Evolutionary conservation across 2,888 invertebrate species (phyloP).

Genomic region (Erynnis tages): DNA sequence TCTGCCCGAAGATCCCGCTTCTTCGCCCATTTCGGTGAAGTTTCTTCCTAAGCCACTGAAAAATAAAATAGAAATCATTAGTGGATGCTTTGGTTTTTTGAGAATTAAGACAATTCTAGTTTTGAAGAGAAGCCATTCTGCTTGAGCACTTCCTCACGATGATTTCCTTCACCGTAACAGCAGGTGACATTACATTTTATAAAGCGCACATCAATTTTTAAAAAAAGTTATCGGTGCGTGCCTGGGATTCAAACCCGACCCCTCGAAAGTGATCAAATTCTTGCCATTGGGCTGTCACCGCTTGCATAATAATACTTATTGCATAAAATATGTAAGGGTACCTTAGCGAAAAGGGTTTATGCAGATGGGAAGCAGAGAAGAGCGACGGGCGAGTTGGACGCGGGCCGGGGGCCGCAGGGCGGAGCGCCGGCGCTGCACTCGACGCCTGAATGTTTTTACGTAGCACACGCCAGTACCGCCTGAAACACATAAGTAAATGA

Average conservation of each 20-base stretch:
- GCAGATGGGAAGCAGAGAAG: slow-evolving; percentile 84
- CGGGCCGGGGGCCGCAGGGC: slow-evolving; percentile 69
- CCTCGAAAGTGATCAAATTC: too few species aligned
- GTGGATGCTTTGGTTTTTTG: background rate
- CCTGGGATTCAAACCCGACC: too few species aligned
- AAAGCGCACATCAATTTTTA: too few species aligned
- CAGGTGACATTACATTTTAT: too few species aligned
- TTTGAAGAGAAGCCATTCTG: too few species aligned
- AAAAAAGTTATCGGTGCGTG: too few species aligned
- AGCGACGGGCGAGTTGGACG: slow-evolving; percentile 79
- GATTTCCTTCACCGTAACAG: too few species aligned
- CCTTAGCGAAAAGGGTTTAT: slow-evolving; percentile 86
- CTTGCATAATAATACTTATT: too few species aligned
- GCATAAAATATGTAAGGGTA: too few species aligned
- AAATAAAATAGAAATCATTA: slow-evolving; percentile 23
- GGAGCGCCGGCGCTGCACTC: slow-evolving; percentile 56
- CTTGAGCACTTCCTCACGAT: too few species aligned
- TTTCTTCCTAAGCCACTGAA: slow-evolving; percentile 70
- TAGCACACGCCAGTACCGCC: slow-evolving; percentile 89
- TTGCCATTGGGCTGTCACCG: too few species aligned
- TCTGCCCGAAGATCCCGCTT: slow-evolving; percentile 73
- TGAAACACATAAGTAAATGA: slow-evolving; percentile 43
- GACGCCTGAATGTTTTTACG: slow-evolving; percentile 84
- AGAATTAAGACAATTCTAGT: too few species aligned
- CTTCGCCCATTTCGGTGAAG: slow-evolving; percentile 68